Conservation (phyloP, 1,140 invertebrate species). For the Penaeus vannamei region DNA sequence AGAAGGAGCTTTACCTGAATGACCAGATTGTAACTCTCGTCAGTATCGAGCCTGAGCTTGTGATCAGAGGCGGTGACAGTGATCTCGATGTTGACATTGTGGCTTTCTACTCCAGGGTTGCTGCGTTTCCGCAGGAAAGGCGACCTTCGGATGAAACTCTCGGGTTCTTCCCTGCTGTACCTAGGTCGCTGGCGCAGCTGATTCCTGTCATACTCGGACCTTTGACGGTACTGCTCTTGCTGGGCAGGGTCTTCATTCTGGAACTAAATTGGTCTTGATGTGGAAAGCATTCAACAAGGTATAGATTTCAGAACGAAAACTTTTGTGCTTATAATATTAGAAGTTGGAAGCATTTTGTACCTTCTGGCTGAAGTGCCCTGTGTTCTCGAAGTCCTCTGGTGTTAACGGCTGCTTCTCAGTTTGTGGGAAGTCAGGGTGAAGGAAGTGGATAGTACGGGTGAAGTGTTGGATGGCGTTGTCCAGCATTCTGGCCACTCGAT, state of each 20-base stretch:
- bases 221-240: no score
- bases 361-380: background rate
- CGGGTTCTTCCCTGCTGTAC: background rate
- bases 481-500: constrained; percentile 35
- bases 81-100: constrained; percentile 48
- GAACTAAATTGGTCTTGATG: no score
- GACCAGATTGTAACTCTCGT: constrained; percentile 50
- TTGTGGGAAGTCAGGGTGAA: constrained; percentile 39
- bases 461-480: constrained; percentile 28
- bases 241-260: no score
- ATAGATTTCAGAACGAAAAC: no score
- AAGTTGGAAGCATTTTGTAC: background rate
- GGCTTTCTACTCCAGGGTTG: constrained; percentile 3
- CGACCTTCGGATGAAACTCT: background rate
- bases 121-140: constrained; percentile 38
- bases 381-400: background rate
- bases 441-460: constrained; percentile 42
- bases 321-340: no score
- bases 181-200: background rate
- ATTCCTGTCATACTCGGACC: no score
- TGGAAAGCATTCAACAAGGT: no score
- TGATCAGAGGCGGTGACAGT: constrained; percentile 39
- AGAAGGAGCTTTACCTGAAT: constrained; percentile 26
- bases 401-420: background rate
- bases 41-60: constrained; percentile 49